Evolutionary conservation across 2,113 vertebrate species (phyloP), one percentile per base, ranked within the genome.

Genomic region (Dipodomys spectabilis): DNA sequence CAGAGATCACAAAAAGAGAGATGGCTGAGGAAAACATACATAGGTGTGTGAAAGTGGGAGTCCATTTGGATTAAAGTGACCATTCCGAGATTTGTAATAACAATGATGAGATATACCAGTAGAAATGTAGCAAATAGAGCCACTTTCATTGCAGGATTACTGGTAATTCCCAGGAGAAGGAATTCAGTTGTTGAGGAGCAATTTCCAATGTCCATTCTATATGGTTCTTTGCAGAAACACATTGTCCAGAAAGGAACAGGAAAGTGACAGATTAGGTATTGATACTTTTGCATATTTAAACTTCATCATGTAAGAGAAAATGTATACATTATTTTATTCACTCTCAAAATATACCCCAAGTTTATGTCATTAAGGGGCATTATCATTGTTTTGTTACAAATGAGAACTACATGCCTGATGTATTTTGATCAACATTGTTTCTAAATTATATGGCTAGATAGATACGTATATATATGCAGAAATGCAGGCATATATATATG

Each of bases 11-110:
- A 80, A 71, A 94, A 92, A 5, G 90, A 92, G 28, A 95, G 35
- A 32, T 88, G 69, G 18, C 92, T 88, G 39, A 96, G 92, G 57
- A 91, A 95, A 35, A 94, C 80, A 30, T 92, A 94, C 86, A 96
- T 80, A 0, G 90, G 72, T 0, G 39, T 87, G 28, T 90, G 86
- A 9, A 92, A 64, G 18, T 78, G 69, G 5, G 74, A 2, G 1
- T 91, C 85, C 18, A 81, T 18, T 30, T 20, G 78, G 1, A 96
- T 86, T 28, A 89, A 44, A 23, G 53, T 0, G 30, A 89, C 93
- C 88, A 92, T 89, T 6, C 88, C 32, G 4, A 93, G 23, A n/a
- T 96, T 95, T 32, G 62, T 88, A 28, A 96, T 6, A 22, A 93
- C 28, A 11, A 20, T 86, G 62, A 68, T 82, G 30, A 89, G 1